Conservation (phyloP, 2,888 invertebrate genomes). For the Tortrix viridana region DNA sequence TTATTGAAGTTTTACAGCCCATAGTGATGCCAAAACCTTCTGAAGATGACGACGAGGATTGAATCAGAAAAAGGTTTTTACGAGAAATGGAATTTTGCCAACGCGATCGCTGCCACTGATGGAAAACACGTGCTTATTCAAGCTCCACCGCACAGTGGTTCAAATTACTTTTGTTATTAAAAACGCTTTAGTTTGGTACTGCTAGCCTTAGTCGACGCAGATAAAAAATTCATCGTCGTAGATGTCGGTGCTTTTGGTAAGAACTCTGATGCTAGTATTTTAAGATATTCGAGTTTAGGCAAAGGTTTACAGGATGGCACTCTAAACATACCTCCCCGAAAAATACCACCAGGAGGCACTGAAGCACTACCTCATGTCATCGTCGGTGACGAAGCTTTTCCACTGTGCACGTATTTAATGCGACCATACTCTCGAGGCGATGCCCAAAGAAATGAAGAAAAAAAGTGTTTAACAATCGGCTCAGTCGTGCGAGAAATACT, state of each 20-base stretch:
- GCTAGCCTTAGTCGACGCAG: slow-evolving; percentile 40
- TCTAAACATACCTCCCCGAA: slow-evolving; percentile 22
- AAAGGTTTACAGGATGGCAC: slow-evolving; percentile 37
- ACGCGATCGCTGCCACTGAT: no score
- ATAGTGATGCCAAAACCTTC: slow-evolving; percentile 20
- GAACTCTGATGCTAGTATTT: slow-evolving; percentile 41
- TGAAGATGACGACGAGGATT: slow-evolving; percentile 35
- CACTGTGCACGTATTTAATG: no score
- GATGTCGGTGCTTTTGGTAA: slow-evolving; percentile 42
- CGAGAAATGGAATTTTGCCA: no score
- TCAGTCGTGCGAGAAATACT: slow-evolving; percentile 24
- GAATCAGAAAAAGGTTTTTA: no score
- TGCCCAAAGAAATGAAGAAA: no score
- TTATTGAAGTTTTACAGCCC: slow-evolving; percentile 27
- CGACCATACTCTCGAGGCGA: no score
- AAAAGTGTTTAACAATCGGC: no score
- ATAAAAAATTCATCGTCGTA: slow-evolving; percentile 39
- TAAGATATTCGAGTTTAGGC: slow-evolving; percentile 40
- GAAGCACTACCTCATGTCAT: background rate
- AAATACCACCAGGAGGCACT: slow-evolving; percentile 35
- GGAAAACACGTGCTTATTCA: slow-evolving; percentile 1
- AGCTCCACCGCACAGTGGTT: slow-evolving; percentile 38
- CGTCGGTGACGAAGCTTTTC: no score
- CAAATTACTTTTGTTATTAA: slow-evolving; percentile 39
- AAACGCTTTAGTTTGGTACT: slow-evolving; percentile 40